Conservation (phyloP, 2,113 vertebrate species). For the Poeciliopsis occidentalis region DNA sequence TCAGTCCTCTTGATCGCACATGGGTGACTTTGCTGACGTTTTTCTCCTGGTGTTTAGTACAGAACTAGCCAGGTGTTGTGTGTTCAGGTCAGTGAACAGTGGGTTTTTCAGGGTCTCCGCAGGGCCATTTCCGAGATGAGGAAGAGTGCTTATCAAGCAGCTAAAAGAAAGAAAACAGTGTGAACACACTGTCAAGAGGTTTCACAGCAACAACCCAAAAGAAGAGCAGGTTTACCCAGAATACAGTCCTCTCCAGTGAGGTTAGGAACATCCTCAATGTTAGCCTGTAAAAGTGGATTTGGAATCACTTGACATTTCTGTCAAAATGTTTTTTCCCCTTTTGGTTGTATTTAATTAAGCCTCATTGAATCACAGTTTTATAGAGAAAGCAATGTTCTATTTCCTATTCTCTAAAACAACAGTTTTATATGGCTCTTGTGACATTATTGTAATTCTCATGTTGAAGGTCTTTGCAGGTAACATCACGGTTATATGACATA, state of each 20-base stretch:
- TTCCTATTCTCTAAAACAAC: not conserved
- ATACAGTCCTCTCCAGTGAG: too few species aligned
- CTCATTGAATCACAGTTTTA: not conserved
- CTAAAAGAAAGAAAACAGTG: constrained; percentile 43
- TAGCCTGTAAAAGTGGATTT: not conserved
- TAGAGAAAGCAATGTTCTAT: not conserved
- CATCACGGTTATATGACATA: not conserved
- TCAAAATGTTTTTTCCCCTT: not conserved
- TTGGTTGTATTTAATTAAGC: not conserved
- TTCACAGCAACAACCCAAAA: constrained; percentile 1
- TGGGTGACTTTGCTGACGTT: constrained; percentile 29
- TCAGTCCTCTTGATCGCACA: constrained; percentile 21
- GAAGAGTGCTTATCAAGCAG: constrained; percentile 37
- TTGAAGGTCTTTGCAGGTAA: not conserved
- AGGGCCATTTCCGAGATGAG: constrained; percentile 45
- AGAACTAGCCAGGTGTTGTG: constrained; percentile 67
- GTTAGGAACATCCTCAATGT: not conserved
- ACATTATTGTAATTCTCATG: not conserved
- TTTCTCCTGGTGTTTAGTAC: constrained; percentile 41
- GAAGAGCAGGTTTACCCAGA: not conserved
- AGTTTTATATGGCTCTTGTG: not conserved
- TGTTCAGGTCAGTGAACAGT: constrained; percentile 63
- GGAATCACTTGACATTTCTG: not conserved
- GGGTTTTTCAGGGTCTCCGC: constrained; percentile 36
- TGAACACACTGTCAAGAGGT: constrained; percentile 8